phyloP scores from a whole-genome alignment of 2,797 vertebrate species.

The Poecilia gillii region DNA sequence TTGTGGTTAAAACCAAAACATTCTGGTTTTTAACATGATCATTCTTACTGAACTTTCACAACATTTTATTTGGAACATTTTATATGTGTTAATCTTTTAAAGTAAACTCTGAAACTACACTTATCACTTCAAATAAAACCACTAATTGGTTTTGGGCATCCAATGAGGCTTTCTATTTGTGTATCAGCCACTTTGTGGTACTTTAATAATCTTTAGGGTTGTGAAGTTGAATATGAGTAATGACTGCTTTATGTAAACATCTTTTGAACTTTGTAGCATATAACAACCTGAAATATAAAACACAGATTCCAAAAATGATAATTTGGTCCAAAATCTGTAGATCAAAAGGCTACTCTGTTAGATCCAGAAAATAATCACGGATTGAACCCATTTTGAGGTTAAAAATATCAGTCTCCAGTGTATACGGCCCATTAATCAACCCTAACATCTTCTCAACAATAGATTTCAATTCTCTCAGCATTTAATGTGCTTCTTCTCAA shows the following conservation, averaged over 20 bases:
- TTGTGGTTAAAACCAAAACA: not conserved
- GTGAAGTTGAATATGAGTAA: not conserved
- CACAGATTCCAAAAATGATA: not conserved
- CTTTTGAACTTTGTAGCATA: not conserved
- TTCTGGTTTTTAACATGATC: not conserved
- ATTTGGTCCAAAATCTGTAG: not conserved
- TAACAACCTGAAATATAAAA: not conserved
- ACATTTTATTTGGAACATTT: not conserved
- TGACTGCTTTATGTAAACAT: not conserved
- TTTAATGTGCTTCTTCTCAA: not conserved
- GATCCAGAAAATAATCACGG: not conserved
- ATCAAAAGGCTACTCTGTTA: not conserved
- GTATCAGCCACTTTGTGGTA: not conserved
- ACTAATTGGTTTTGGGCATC: not conserved
- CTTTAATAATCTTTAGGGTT: not conserved
- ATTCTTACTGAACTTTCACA: not conserved
- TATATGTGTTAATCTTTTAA: not conserved
- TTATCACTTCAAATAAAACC: not conserved
- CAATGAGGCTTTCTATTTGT: not conserved
- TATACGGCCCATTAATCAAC: not conserved
- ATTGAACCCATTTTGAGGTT: not conserved
- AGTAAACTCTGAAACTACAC: not conserved
- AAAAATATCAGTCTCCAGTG: not conserved
- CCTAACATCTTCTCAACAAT: not conserved
- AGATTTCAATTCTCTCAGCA: not conserved